Percentiles rank a stretch among this genome's conserved stretches.
Conservation (phyloP, 2,113 vertebrate genomes). For the Clarias gariepinus region DNA sequence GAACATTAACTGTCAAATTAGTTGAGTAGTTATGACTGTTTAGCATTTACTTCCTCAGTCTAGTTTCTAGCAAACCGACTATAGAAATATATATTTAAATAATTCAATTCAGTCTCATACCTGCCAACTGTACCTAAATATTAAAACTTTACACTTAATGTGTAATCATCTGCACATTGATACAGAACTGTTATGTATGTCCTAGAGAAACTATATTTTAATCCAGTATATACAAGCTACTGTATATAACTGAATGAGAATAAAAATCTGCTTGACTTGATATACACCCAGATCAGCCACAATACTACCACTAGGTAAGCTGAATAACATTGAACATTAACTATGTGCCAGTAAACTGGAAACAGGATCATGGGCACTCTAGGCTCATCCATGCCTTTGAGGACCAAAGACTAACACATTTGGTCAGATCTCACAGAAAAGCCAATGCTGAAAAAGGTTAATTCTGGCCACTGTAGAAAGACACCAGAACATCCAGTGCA, state of each 20-base stretch:
- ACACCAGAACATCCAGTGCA: no score
- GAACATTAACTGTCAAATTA: not conserved
- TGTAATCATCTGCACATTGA: not conserved
- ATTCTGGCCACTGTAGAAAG: no score
- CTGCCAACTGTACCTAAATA: not conserved
- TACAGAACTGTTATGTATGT: not conserved
- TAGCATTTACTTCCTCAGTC: not conserved
- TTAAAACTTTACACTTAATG: not conserved
- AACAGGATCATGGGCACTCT: no score
- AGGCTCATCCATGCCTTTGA: no score
- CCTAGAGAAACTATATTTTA: not conserved
- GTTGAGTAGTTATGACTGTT: not conserved
- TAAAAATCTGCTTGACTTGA: not conserved
- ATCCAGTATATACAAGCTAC: not conserved
- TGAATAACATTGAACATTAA: no score
- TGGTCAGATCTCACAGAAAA: no score
- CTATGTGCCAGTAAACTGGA: no score
- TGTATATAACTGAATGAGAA: not conserved
- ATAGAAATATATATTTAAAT: not conserved
- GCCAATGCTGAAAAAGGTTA: no score
- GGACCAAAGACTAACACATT: no score
- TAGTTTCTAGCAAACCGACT: not conserved
- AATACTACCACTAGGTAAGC: no score
- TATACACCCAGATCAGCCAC: not conserved
- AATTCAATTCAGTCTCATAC: not conserved